These are phyloP conservation scores for Ectemnius lituratus DNA, from an alignment of 2,888 invertebrate genomes.

Conservation along the genomic window DNA sequence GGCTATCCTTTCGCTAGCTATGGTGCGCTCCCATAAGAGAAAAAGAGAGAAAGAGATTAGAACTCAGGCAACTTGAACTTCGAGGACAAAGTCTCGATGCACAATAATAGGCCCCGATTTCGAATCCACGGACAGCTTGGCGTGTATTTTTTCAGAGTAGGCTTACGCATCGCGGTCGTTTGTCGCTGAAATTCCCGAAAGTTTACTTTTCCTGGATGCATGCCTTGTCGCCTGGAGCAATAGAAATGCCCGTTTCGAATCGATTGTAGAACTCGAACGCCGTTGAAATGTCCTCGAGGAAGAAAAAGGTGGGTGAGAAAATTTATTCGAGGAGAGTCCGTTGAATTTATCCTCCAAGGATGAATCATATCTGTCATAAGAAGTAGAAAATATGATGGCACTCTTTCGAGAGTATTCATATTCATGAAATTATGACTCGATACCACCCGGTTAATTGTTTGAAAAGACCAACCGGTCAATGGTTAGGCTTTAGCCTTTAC, in stretches of 20 bases:
- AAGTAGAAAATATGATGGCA: not conserved
- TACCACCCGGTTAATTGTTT: slow-evolving; percentile 54
- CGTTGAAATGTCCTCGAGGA: not conserved
- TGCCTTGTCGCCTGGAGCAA: too few relatives aligned
- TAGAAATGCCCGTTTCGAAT: too few relatives aligned
- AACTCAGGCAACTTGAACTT: slow-evolving; percentile 33
- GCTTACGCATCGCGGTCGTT: slow-evolving; percentile 6
- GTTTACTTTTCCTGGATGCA: slow-evolving; percentile 42
- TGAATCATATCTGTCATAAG: not conserved
- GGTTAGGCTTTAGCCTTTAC: slow-evolving; percentile 53
- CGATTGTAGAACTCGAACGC: not conserved
- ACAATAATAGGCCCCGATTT: slow-evolving; percentile 42
- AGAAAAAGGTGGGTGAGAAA: not conserved
- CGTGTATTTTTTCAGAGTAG: slow-evolving; percentile 30
- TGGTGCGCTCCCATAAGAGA: slow-evolving; percentile 51
- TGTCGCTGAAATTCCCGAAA: slow-evolving; percentile 43
- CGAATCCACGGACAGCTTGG: slow-evolving; percentile 33
- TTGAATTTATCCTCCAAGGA: not conserved
- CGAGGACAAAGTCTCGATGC: slow-evolving; percentile 50
- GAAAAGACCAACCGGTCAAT: slow-evolving; percentile 48
- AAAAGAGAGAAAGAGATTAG: not conserved
- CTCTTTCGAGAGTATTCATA: not conserved
- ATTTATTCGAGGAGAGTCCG: not conserved
- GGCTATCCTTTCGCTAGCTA: slow-evolving; percentile 53
- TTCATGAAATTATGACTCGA: slow-evolving; percentile 32